Evolutionary conservation across 1,140 invertebrate genomes (phyloP), one percentile per base, ranked within the genome.

Genomic region (Trichonephila clavata): DNA sequence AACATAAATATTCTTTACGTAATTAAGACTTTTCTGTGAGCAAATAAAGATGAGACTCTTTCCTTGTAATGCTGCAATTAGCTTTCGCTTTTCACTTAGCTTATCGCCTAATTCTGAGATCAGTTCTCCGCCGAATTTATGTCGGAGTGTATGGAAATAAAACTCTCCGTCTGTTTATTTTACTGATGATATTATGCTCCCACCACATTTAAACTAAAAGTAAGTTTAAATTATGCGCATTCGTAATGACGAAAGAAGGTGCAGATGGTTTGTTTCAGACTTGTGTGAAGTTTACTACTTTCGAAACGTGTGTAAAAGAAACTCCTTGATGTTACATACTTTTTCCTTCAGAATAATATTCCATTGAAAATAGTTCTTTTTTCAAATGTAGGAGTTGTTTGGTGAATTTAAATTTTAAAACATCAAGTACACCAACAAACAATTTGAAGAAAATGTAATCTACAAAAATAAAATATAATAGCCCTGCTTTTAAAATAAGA

Each of bases 211-310:
- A 50, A 21, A 18, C 16, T 63, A 63, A 63, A 63, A 63, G 71
- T 18, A 7, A 32, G 27, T 80, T 27, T 43, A 80, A 80, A 24
- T 80, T 80, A 80, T 80, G 71, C 14, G 71, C 71, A 80, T 80
- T 39, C 27, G 16, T 80, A 80, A 32, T 80, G 39, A 80, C 61
- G 61, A 63, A 18, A 21, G 18, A 63, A 21, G 16, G 21, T 18
- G 61, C 61, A 63, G 61, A 63, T 63, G 50, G 50, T 50, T 50
- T 50, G 61, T 63, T 63, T 63, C 61, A 63, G 16, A 63, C 16
- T 21, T 20, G 61, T 63, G 61, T 80, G 2, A 32, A 10, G 50
- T 32, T 2, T 4, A 21, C 27, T 7, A 20, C 27, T 80, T 80
- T 13, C 2, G 10, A 50, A 80, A 80, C 27, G 27, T 80, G 39